A percentile compares a stretch with the other conserved stretches of the same genome.
Evolutionary conservation across 2,888 invertebrate species (phyloP).

Genomic region (Amphipoea lucens): DNA sequence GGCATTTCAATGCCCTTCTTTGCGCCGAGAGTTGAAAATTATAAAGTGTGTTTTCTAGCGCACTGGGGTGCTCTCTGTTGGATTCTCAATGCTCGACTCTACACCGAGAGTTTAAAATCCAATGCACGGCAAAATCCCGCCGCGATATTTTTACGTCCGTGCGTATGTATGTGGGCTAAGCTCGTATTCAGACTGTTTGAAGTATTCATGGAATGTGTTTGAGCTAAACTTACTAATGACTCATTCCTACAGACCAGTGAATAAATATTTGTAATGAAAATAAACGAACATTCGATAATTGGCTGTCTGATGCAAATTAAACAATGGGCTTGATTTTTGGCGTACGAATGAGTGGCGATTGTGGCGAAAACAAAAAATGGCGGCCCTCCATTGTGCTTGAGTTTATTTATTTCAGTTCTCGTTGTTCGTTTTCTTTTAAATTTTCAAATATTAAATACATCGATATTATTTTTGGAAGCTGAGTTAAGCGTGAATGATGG

Average conservation of each 20-base stretch:
- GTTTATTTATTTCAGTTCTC: conserved; percentile 47
- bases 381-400: conserved; percentile 43
- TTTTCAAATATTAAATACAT: conserved; percentile 23
- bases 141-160: not conserved
- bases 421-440: conserved; percentile 42
- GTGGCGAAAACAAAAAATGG: conserved; percentile 43
- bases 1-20: not conserved
- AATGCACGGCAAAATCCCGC: not conserved
- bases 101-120: not conserved
- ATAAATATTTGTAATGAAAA: conserved; percentile 44
- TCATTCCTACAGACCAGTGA: conserved; percentile 25
- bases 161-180: not conserved
- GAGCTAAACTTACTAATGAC: conserved; percentile 19
- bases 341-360: conserved; percentile 36
- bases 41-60: not conserved
- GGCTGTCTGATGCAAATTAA: conserved; percentile 51
- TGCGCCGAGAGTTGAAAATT: not conserved
- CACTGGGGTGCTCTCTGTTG: not conserved
- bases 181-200: conserved; percentile 5
- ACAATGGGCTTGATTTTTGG: conserved; percentile 47
- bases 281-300: conserved; percentile 54
- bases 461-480: conserved; percentile 28
- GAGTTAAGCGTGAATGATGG: conserved; percentile 9
- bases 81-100: not conserved
- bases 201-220: not conserved